Base-by-base conservation (phyloP, 2,888 invertebrate species). In the Zaprionus obscuricornis region DNA sequence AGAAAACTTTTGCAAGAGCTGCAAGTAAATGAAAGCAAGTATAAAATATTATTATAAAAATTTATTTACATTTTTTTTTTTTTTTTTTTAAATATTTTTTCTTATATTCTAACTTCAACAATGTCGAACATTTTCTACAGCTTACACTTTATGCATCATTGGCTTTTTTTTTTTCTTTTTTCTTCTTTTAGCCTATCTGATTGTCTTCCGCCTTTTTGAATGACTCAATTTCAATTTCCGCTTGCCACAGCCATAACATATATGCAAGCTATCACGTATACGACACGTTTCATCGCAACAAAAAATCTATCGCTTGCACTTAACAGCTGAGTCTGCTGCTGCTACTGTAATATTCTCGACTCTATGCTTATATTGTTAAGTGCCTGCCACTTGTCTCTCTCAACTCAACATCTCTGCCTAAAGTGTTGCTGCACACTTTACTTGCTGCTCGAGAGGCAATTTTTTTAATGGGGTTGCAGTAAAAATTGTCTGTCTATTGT, bases 241-340 rank as follows among this genome's bases (percentile, higher is more conserved):
- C 43, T 45, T 40, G 20, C 33, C 46, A 22, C 46, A 34, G 47
- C n/a, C 57, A 54, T 65, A 78, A 78, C 76, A 71, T 74, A 65
- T 58, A 71, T 64, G 75, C 78, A 39, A 31, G 37, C 54, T 74
- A 76, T 76, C 76, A 76, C 83, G 83, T 75, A 62, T 78, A 63
- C 65, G 50, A 55, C 56, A 65, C 56, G 66, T 55, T 76, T 69
- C 77, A 81, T 72, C 72, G 57, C 70, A 20, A 31, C 51, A 52
- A 59, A 67, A 74, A 22, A 7, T 22, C 4, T 62, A 55, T 58
- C 43, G 45, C 49, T 59, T 50, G 64, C 75, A 82, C 83, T 78
- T 74, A 65, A 69, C 70, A 34, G 27, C 27, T 31, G 65, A 45
- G 22, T 54, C 47, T 55, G 40, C 29, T 57, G 37, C 10, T 42